Percentiles rank a stretch among this genome's conserved stretches.
Conservation (phyloP, 2,888 invertebrate genomes). For the Megamerina dolium region DNA sequence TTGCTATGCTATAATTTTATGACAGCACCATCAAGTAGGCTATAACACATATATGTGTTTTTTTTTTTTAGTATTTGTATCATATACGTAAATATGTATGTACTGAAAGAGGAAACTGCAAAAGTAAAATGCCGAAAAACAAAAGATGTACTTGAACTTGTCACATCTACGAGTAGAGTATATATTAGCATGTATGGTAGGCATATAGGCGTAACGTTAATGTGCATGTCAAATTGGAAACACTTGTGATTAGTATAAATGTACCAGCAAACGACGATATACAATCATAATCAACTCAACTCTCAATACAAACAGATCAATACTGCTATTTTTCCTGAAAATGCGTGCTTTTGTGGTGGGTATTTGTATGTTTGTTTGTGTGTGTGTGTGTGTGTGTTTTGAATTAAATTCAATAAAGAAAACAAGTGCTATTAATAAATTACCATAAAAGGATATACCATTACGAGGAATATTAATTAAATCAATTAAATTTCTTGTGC, state of each 20-base stretch:
- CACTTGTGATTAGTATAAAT: constrained; percentile 20
- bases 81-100: no score
- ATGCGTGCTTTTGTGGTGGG: constrained; percentile 22
- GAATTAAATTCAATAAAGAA: no score
- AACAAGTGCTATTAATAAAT: not conserved
- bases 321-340: constrained; percentile 22
- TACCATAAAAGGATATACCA: not conserved
- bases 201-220: not conserved
- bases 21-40: no score
- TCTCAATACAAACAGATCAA: constrained; percentile 20
- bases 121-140: no score
- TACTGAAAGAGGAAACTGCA: no score
- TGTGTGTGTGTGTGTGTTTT: no score
- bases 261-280: constrained; percentile 6
- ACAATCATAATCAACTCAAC: constrained; percentile 22
- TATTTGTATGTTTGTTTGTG: no score
- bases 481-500: not conserved
- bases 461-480: constrained; percentile 3
- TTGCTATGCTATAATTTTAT: no score
- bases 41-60: no score
- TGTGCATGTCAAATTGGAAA: not conserved
- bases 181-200: not conserved
- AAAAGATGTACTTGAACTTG: constrained; percentile 1
- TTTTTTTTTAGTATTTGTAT: no score
- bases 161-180: not conserved